phyloP scores from a whole-genome alignment of 2,888 invertebrate species.

The Podotricha telesiphe region DNA sequence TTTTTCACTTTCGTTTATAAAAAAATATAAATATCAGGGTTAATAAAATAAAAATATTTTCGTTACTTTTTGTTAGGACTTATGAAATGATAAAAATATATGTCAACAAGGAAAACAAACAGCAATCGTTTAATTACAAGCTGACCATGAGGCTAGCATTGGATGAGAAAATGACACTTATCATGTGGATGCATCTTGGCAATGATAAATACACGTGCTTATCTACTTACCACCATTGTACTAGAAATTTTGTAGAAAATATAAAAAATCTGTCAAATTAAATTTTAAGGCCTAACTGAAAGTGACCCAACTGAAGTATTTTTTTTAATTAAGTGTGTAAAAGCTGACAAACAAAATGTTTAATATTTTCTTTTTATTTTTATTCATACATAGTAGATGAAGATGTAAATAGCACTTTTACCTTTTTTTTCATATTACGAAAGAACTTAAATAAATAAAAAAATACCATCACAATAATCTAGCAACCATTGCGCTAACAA shows the following conservation, averaged over 20 bases:
- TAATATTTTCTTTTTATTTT: no score
- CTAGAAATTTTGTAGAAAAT: not conserved
- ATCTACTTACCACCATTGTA: conserved; percentile 2
- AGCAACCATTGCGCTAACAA: not conserved
- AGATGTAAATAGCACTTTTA: no score
- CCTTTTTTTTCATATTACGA: no score
- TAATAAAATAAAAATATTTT: not conserved
- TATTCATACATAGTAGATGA: no score
- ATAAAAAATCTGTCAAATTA: not conserved
- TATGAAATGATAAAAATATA: conserved; percentile 11
- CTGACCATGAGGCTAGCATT: conserved; percentile 34
- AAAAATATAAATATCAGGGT: not conserved
- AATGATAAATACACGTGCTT: conserved; percentile 17
- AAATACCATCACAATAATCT: not conserved
- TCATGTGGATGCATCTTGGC: conserved; percentile 30
- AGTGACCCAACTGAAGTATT: no score
- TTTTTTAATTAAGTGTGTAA: no score
- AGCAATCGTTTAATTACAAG: conserved; percentile 18
- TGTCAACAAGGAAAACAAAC: conserved; percentile 21
- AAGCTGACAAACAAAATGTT: no score
- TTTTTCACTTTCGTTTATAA: no score
- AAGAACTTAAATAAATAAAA: not conserved
- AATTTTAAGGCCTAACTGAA: no score
- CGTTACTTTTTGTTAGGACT: not conserved
- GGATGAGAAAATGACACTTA: conserved; percentile 38